phyloP scores from a whole-genome alignment of 2,113 vertebrate species.

The Cacatua alba region DNA sequence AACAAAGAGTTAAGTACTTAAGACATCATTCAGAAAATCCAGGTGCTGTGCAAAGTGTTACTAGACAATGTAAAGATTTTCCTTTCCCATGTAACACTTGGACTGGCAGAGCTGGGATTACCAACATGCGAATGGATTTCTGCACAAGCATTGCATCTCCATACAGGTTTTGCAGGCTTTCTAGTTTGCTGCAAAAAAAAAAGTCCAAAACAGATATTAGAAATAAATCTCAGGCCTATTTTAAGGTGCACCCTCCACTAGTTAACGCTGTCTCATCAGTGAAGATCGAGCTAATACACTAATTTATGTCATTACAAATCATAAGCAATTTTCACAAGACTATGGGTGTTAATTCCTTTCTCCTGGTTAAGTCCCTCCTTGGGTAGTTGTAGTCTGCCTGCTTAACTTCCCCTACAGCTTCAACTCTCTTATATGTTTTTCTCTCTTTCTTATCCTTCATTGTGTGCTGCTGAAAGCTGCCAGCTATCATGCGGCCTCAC shows the following conservation, averaged over 20 bases:
- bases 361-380: slow-evolving; percentile 17
- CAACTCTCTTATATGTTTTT: neutral
- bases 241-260: neutral
- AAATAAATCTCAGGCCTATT: neutral
- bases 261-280: neutral
- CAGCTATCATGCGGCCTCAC: neutral
- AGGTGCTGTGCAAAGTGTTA: neutral
- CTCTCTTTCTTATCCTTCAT: neutral
- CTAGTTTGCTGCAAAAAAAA: neutral
- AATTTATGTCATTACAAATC: slow-evolving; percentile 25
- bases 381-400: slow-evolving; percentile 10
- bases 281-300: neutral
- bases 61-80: neutral
- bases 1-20: neutral
- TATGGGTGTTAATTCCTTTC: slow-evolving; percentile 52
- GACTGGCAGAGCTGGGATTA: neutral
- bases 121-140: neutral
- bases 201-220: neutral
- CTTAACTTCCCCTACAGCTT: slow-evolving; percentile 22
- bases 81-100: neutral
- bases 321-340: slow-evolving; percentile 55
- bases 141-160: fast-evolving
- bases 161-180: neutral
- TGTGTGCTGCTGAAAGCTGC: neutral
- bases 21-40: neutral